A percentile compares a stretch with the other conserved stretches of the same genome.
Evolutionary conservation across 1,140 invertebrate species (phyloP).

Genomic region (Cotesia vestalis): DNA sequence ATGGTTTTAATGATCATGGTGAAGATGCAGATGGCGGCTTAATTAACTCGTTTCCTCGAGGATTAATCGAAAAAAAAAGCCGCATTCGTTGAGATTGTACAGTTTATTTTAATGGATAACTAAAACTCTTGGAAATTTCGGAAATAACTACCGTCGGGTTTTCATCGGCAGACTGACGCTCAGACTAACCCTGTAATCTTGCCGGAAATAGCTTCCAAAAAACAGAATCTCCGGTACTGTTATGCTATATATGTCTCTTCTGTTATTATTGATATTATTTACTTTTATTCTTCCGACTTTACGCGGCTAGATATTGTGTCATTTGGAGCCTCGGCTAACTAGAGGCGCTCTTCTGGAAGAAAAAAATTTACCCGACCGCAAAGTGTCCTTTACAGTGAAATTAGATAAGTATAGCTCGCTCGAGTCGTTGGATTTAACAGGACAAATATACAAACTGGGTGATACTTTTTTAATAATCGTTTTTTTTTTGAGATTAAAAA

Average conservation of each 20-base stretch:
- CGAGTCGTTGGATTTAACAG: too few relatives aligned
- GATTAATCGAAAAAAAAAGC: slow-evolving; percentile 13
- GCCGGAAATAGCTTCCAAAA: slow-evolving; percentile 21
- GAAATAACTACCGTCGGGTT: slow-evolving; percentile 23
- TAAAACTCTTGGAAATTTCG: slow-evolving; percentile 16
- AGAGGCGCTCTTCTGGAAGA: too few relatives aligned
- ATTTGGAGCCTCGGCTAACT: too few relatives aligned
- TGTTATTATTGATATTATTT: background rate
- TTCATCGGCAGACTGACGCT: slow-evolving; percentile 24
- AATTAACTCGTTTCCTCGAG: slow-evolving; percentile 14
- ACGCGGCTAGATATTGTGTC: too few relatives aligned
- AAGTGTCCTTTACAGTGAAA: too few relatives aligned
- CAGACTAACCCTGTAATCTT: slow-evolving; percentile 25
- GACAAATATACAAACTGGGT: too few relatives aligned
- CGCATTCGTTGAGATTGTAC: background rate
- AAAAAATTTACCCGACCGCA: too few relatives aligned
- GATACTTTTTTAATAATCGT: too few relatives aligned
- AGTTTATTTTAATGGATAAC: background rate
- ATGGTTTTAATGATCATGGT: background rate
- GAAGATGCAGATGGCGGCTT: background rate
- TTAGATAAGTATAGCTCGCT: too few relatives aligned
- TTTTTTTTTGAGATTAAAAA: too few relatives aligned
- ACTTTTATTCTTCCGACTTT: background rate
- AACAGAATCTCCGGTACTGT: background rate
- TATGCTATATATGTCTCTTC: background rate